Evolutionary conservation across 2,888 invertebrate genomes (phyloP), one percentile per base, ranked within the genome.

Genomic region (Plagiodera versicolora): DNA sequence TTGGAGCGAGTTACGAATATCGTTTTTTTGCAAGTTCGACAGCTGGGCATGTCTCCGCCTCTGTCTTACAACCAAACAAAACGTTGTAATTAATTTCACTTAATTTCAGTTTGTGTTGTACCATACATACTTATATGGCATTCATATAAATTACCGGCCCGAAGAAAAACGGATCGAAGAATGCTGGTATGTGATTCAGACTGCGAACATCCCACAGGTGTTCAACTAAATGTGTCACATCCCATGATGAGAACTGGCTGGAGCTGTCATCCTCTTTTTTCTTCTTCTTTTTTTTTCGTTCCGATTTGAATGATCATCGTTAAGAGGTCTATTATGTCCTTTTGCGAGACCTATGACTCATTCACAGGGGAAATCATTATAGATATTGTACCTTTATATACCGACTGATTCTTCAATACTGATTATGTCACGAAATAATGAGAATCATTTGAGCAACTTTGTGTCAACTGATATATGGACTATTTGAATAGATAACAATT

Each of bases 151-250:
- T 62, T 58, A 62, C 58, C 48, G 50, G 30, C 49, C 18, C 28
- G 45, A 45, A 30, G 52, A 67, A 68, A 69, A 68, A 68, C 65
- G 67, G 63, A 66, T 58, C 61, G 57, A 2, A 67, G 70, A 71
- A 73, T 74, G 67, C 65, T 49, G 65, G 63, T 67, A 70, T 67
- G 68, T 57, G 62, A 63, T 64, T 66, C 63, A 64, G 63, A 60
- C 68, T 67, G 61, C 61, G 64, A 63, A 54, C 63, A 69, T 70
- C 70, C 69, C 64, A 70, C 71, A 71, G 71, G 71, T 71, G 71
- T 68, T 67, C 67, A 39, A 63, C 63, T 67, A 65, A 68, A 70
- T 70, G 69, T 70, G 70, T 71, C 67, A 58, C 52, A 61, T 56
- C 65, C 63, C 57, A 49, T 63, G 65, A 66, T 65, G 67, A 57